Evolutionary conservation across 2,797 vertebrate species (phyloP).

Genomic region (Alcedo quadribrachys): DNA sequence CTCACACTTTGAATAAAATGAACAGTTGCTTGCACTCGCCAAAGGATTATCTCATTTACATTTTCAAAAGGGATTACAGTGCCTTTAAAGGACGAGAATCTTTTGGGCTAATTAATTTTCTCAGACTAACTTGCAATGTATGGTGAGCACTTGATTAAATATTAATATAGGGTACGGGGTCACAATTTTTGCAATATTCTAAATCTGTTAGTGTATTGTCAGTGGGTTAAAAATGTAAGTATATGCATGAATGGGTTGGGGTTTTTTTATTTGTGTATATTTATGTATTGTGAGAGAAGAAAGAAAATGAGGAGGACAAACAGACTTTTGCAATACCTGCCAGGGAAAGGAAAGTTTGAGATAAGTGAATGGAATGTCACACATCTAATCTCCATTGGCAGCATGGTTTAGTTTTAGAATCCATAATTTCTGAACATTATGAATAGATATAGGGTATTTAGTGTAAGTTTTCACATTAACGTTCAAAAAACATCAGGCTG

Average conservation of each 20-base stretch:
- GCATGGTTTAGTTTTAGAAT: conserved; percentile 3
- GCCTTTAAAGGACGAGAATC: conserved; percentile 66
- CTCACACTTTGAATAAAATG: conserved; percentile 14
- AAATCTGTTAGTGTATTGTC: background rate
- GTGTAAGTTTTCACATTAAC: conserved; percentile 50
- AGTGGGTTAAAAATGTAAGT: background rate
- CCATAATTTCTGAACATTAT: conserved; percentile 27
- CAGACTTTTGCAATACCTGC: background rate
- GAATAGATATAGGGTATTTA: conserved; percentile 3
- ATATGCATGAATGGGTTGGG: background rate
- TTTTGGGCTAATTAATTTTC: conserved; percentile 68
- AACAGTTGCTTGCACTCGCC: conserved; percentile 28
- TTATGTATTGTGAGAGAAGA: background rate
- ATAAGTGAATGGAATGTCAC: background rate
- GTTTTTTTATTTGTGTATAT: background rate
- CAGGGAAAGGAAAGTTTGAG: background rate
- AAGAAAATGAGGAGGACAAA: conserved; percentile 9
- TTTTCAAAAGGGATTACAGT: conserved; percentile 71
- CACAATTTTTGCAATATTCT: conserved; percentile 34
- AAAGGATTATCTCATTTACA: conserved; percentile 55
- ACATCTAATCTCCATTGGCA: background rate
- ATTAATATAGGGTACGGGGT: conserved; percentile 18
- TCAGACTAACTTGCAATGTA: conserved; percentile 15
- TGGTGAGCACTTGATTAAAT: conserved; percentile 56
- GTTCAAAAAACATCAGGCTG: conserved; percentile 64